A percentile compares a stretch with the other conserved stretches of the same genome.
Evolutionary conservation across 2,113 vertebrate species (phyloP).

Genomic region (Calidris pygmaea): DNA sequence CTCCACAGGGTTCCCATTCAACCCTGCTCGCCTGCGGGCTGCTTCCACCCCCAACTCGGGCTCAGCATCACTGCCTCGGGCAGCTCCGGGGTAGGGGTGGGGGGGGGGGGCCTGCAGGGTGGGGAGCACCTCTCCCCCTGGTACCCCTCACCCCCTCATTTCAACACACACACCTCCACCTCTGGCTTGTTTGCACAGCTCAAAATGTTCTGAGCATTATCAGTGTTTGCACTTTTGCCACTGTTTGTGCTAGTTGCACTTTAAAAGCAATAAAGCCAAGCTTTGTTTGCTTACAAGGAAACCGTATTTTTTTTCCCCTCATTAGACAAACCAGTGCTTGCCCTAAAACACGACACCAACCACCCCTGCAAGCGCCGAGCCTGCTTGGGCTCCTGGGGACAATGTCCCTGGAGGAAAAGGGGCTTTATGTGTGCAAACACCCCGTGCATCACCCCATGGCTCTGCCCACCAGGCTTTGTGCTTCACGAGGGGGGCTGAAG

Average conservation of each 20-base stretch:
- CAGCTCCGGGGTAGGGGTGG: background rate
- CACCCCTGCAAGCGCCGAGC: background rate
- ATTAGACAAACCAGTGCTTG: background rate
- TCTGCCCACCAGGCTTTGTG: background rate
- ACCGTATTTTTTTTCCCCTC: accelerated
- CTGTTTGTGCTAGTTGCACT: slow-evolving; percentile 56
- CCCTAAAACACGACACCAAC: background rate
- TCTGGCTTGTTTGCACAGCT: slow-evolving; percentile 44
- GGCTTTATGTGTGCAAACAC: background rate
- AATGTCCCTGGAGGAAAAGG: background rate
- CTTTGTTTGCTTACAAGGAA: slow-evolving; percentile 31
- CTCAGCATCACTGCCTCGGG: background rate
- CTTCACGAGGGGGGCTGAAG: background rate
- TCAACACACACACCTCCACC: slow-evolving; percentile 27
- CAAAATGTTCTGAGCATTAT: slow-evolving; percentile 40
- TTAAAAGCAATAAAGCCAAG: slow-evolving; percentile 47
- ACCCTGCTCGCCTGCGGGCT: background rate
- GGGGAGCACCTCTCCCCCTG: background rate
- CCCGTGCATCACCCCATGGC: accelerated
- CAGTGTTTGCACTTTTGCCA: slow-evolving; percentile 64
- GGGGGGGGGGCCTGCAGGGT: background rate
- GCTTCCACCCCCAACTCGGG: background rate
- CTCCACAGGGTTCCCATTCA: background rate
- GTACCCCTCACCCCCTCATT: background rate
- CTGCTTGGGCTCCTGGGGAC: background rate